Percentiles rank a stretch among this genome's conserved stretches.
Conservation (phyloP, 2,797 vertebrate species). For the Monodelphis domestica region DNA sequence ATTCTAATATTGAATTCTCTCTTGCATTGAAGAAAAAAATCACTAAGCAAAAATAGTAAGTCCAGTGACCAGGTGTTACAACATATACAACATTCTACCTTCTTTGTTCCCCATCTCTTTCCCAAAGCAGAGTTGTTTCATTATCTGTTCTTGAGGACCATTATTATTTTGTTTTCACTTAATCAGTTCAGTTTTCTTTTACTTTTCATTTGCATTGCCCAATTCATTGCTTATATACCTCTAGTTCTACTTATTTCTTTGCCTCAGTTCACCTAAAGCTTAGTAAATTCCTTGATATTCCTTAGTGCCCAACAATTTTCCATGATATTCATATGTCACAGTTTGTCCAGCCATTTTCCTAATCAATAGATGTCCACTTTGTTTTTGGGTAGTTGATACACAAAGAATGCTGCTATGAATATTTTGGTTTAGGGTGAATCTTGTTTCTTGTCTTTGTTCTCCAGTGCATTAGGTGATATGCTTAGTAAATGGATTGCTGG, state of each 20-base stretch:
- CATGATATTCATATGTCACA: neutral
- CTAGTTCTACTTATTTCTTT: neutral
- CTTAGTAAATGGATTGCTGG: neutral
- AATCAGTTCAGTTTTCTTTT: neutral
- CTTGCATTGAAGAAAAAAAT: neutral
- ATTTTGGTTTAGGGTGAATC: neutral
- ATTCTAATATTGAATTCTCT: neutral
- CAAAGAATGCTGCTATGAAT: neutral
- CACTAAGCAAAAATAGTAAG: neutral
- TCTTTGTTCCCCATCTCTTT: neutral
- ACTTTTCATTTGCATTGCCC: neutral
- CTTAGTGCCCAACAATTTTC: neutral
- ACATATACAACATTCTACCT: neutral
- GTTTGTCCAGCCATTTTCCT: neutral
- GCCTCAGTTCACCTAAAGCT: neutral
- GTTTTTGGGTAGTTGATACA: neutral
- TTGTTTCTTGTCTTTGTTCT: neutral
- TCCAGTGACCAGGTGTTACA: neutral
- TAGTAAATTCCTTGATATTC: neutral
- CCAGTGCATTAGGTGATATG: conserved; percentile 3
- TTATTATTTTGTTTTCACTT: neutral
- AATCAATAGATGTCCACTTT: neutral
- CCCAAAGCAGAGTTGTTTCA: neutral
- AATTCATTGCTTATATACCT: neutral
- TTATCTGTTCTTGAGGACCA: neutral